A percentile compares a stretch with the other conserved stretches of the same genome.
Conservation (phyloP, 2,113 vertebrate genomes). For the Dromaius novaehollandiae region DNA sequence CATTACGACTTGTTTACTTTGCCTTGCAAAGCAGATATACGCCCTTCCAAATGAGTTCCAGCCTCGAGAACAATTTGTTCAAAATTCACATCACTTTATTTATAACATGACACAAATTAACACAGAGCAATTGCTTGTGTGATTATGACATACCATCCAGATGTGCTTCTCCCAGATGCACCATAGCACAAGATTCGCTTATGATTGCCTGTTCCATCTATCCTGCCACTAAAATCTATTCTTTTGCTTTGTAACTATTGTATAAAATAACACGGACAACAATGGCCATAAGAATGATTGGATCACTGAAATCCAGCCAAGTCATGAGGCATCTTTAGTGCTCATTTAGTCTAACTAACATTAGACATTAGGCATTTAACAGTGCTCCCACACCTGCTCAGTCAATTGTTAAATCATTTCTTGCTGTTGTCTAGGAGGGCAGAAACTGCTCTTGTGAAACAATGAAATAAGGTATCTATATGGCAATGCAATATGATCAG, state of each 20-base stretch:
- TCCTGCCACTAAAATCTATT: not conserved
- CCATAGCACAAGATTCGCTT: not conserved
- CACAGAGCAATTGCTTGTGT: not conserved
- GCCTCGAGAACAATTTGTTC: not conserved
- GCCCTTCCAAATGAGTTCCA: not conserved
- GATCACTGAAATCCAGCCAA: not conserved
- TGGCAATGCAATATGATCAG: not conserved
- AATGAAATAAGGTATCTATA: not conserved
- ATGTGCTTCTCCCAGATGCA: not conserved
- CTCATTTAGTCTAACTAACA: not conserved
- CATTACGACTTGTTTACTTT: not conserved
- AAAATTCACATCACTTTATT: not conserved
- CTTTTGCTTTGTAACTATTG: not conserved
- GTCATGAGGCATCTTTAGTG: not conserved
- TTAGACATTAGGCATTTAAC: not conserved
- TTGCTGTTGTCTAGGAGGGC: fast-evolving
- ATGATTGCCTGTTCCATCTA: not conserved
- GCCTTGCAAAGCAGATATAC: not conserved
- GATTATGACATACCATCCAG: not conserved
- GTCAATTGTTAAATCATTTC: not conserved
- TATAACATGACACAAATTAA: not conserved
- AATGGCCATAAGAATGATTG: not conserved
- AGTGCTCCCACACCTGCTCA: not conserved
- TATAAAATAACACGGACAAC: not conserved
- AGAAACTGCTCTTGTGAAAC: not conserved